Evolutionary conservation across 2,113 vertebrate species (phyloP).

Genomic region (Boulengeromyrus knoepffleri): DNA sequence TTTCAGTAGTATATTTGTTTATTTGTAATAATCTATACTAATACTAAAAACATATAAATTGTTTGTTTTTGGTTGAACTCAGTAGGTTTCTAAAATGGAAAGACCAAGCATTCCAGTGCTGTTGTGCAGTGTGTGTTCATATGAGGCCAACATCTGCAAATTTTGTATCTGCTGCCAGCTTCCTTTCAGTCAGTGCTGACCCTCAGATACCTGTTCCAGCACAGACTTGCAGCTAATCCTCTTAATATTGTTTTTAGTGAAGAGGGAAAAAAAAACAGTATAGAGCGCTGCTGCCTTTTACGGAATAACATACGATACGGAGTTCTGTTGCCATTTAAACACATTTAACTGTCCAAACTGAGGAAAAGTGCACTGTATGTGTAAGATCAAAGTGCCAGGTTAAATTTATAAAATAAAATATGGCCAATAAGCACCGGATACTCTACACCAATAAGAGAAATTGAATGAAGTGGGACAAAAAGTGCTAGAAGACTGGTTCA

Average conservation of each 20-base stretch:
- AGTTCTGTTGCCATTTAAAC: neutral
- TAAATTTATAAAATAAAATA: neutral
- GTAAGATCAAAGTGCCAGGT: neutral
- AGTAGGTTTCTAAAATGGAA: neutral
- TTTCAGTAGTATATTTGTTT: neutral
- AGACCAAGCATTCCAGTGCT: neutral
- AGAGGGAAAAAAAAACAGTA: neutral
- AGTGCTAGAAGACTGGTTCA: neutral
- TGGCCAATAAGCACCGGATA: neutral
- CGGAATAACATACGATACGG: neutral
- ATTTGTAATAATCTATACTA: neutral
- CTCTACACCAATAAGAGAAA: neutral
- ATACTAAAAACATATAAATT: neutral
- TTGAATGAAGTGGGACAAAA: neutral
- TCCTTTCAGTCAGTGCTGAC: constrained; percentile 6
- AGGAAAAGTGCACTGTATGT: neutral
- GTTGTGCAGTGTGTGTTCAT: neutral
- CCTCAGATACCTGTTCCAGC: neutral
- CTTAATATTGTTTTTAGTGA: neutral
- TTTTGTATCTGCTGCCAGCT: neutral
- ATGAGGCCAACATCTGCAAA: neutral
- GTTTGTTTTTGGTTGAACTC: neutral
- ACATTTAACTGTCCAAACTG: neutral
- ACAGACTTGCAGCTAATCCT: neutral
- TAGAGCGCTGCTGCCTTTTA: neutral